These are phyloP conservation scores for Seriola rivoliana DNA, from an alignment of 2,113 vertebrate genomes.

Conservation along the genomic window DNA sequence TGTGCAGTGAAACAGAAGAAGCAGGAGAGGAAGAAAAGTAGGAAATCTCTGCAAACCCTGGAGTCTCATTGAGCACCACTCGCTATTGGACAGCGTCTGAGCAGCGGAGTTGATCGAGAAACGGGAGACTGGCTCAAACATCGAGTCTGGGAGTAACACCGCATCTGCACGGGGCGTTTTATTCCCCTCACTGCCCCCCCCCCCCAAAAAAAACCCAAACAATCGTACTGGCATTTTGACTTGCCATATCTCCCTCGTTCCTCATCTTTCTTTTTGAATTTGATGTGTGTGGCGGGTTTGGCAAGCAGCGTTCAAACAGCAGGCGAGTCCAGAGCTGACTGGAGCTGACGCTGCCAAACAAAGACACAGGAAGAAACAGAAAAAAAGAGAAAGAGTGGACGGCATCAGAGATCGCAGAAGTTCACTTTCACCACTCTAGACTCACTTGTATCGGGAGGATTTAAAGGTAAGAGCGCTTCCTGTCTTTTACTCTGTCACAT, in stretches of 20 bases:
- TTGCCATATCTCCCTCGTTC: slow-evolving; percentile 25
- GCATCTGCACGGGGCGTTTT: slow-evolving; percentile 22
- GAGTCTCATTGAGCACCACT: slow-evolving; percentile 77
- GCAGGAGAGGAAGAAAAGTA: slow-evolving; percentile 56
- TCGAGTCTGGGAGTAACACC: slow-evolving; percentile 42
- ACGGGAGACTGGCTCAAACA: slow-evolving; percentile 45
- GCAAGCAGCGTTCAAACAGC: slow-evolving; percentile 44
- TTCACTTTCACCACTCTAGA: slow-evolving; percentile 46
- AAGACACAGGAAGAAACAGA: slow-evolving; percentile 51
- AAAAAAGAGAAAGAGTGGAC: slow-evolving; percentile 15
- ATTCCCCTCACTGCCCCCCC: not conserved
- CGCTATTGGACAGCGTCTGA: slow-evolving; percentile 75
- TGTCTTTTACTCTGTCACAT: not conserved
- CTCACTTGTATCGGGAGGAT: slow-evolving; percentile 24
- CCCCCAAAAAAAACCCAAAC: not conserved
- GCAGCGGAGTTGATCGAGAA: slow-evolving; percentile 50
- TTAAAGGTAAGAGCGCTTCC: slow-evolving; percentile 57
- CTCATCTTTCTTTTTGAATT: not conserved
- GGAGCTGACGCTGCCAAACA: slow-evolving; percentile 53
- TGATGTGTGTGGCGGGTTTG: slow-evolving; percentile 21
- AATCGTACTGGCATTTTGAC: slow-evolving; percentile 8
- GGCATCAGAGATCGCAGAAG: slow-evolving; percentile 46
- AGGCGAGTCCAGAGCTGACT: slow-evolving; percentile 43
- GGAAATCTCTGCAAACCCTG: slow-evolving; percentile 59
- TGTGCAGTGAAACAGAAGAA: slow-evolving; percentile 54